A percentile compares a stretch with the other conserved stretches of the same genome.
phyloP scores from a whole-genome alignment of 2,888 invertebrate genomes.

The Erebia epiphron region DNA sequence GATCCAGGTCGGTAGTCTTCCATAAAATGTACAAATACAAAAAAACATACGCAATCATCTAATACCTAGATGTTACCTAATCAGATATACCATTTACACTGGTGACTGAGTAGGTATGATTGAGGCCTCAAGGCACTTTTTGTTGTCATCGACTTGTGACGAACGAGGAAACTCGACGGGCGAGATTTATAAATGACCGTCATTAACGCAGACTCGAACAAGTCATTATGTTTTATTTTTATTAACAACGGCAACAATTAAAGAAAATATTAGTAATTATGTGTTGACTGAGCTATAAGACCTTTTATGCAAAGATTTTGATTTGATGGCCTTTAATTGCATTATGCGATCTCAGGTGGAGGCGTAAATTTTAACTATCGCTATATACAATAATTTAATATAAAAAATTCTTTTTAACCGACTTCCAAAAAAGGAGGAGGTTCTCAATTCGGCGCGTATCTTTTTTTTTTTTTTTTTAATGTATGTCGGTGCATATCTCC shows the following conservation, averaged over 20 bases:
- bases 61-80: conserved; percentile 2
- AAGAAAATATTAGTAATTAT: not conserved
- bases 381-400: no score
- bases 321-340: no score
- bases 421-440: no score
- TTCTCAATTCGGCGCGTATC: no score
- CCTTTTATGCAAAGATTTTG: not conserved
- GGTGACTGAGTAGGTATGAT: not conserved
- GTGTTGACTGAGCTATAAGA: not conserved
- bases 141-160: not conserved
- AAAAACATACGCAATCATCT: conserved; percentile 1
- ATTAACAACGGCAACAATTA: not conserved
- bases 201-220: conserved; percentile 1
- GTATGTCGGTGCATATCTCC: no score
- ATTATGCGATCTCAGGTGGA: no score
- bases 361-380: no score
- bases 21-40: no score
- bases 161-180: conserved; percentile 2
- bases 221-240: conserved; percentile 12
- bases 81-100: not conserved
- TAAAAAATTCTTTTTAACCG: no score
- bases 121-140: conserved; percentile 1
- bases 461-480: no score
- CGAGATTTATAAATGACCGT: conserved; percentile 3
- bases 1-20: no score